These are phyloP conservation scores for Caerostris darwini DNA, from an alignment of 1,140 invertebrate species.

Conservation along the genomic window DNA sequence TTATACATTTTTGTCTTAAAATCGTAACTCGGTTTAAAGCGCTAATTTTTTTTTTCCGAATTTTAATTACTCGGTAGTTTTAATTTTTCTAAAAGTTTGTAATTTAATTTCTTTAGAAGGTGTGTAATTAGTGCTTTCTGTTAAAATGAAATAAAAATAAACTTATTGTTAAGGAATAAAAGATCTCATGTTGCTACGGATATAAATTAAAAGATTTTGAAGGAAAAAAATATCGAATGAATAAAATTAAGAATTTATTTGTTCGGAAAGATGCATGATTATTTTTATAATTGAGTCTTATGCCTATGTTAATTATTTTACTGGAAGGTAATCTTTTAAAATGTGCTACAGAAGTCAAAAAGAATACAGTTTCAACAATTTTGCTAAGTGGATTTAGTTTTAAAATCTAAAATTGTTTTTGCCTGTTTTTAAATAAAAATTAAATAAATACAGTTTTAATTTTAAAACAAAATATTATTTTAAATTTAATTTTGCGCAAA, in stretches of 20 bases:
- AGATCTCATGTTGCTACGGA: background rate
- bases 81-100: constrained; percentile 48
- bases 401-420: too few species aligned
- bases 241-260: background rate
- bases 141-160: background rate
- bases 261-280: background rate
- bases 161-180: background rate
- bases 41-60: background rate
- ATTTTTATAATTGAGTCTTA: background rate
- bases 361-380: too few species aligned
- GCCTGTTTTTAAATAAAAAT: too few species aligned
- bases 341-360: too few species aligned
- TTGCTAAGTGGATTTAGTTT: too few species aligned
- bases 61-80: background rate
- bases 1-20: background rate
- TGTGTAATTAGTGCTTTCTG: constrained; percentile 38
- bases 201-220: background rate
- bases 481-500: too few species aligned
- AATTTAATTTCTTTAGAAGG: constrained; percentile 34
- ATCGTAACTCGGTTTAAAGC: background rate
- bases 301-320: too few species aligned
- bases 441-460: too few species aligned
- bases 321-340: too few species aligned
- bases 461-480: too few species aligned
- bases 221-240: background rate